Conservation (phyloP, 2,888 invertebrate genomes). For the Drosophila vallismaia region DNA sequence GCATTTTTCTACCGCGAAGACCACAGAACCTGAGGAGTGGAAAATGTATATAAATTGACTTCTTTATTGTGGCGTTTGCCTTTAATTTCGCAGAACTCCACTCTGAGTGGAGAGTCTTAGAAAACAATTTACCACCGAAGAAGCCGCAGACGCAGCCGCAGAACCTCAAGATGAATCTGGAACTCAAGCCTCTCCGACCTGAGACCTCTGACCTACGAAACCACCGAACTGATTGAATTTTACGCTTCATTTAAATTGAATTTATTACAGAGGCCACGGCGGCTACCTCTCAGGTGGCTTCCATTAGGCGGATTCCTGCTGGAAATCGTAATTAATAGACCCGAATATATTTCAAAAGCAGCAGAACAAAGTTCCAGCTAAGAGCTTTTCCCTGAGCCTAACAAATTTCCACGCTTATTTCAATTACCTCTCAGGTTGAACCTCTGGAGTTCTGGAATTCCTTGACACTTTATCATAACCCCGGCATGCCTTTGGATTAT, state of each 20-base stretch:
- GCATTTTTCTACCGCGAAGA: constrained; percentile 61
- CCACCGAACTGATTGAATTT: constrained; percentile 76
- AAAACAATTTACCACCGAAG: constrained; percentile 76
- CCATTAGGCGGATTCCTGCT: constrained; percentile 29
- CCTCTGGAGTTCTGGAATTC: constrained; percentile 56
- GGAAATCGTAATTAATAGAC: constrained; percentile 75
- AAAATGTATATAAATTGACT: constrained; percentile 81
- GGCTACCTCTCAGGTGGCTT: constrained; percentile 54
- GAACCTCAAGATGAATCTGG: constrained; percentile 42
- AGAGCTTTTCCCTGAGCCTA: constrained; percentile 59
- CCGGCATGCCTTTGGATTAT: constrained; percentile 58
- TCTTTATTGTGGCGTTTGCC: constrained; percentile 74
- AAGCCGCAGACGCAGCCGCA: constrained; percentile 70
- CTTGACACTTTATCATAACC: constrained; percentile 71
- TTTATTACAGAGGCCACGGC: constrained; percentile 63
- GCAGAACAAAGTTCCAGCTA: constrained; percentile 23
- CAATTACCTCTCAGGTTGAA: constrained; percentile 65
- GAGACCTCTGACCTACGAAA: constrained; percentile 19
- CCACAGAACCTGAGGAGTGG: constrained; percentile 59
- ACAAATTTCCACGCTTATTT: constrained; percentile 76
- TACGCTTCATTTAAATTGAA: constrained; percentile 81
- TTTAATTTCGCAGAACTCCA: constrained; percentile 75
- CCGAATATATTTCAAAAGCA: constrained; percentile 55
- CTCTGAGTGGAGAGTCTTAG: constrained; percentile 32
- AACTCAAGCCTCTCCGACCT: constrained; percentile 15